These are phyloP conservation scores for Caenorhabditis zanzibari DNA, from an alignment of 2,888 invertebrate genomes.

Conservation along the genomic window DNA sequence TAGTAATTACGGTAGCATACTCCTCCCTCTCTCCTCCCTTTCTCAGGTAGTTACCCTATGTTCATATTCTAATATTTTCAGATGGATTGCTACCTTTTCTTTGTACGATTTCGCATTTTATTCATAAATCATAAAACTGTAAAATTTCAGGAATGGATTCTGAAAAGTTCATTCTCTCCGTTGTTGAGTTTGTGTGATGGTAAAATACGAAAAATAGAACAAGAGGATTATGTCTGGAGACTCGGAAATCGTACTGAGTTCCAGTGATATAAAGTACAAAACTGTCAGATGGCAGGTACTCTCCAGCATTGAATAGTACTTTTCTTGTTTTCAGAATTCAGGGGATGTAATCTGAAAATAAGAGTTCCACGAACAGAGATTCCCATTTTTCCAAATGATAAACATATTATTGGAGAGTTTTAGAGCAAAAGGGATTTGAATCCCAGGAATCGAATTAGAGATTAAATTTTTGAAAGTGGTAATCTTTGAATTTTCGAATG, in stretches of 20 bases:
- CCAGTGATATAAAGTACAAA: conserved; percentile 43
- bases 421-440: background rate
- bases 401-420: background rate
- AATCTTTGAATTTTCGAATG: no score
- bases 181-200: background rate
- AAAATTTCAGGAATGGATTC: background rate
- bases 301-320: background rate
- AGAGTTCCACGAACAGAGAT: background rate
- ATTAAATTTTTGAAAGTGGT: no score
- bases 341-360: conserved; percentile 9
- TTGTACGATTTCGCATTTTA: no score
- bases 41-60: no score
- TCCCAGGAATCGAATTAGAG: no score
- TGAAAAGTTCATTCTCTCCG: background rate
- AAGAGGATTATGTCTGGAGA: conserved; percentile 36
- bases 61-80: no score
- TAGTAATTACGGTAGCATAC: no score
- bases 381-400: background rate
- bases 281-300: conserved; percentile 13
- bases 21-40: no score
- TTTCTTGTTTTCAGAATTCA: conserved; percentile 1
- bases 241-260: conserved; percentile 4
- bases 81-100: no score
- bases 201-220: conserved; percentile 12
- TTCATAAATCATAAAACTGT: no score